These are phyloP conservation scores for Polyodon spathula DNA, from an alignment of 2,113 vertebrate species.

Conservation along the genomic window DNA sequence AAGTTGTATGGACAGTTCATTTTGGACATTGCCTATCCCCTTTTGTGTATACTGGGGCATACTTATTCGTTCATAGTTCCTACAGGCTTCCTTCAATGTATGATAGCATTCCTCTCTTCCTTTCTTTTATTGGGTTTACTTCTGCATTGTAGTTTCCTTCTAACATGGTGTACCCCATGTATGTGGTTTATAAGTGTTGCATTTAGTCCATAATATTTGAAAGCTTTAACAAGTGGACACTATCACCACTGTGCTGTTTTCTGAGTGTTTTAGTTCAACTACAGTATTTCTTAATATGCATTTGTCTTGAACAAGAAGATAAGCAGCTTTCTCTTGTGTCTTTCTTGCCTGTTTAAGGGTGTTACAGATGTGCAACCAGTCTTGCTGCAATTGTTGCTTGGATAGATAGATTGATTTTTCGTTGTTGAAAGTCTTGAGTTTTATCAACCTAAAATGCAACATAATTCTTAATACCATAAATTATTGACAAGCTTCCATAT, in stretches of 20 bases:
- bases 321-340: constrained; percentile 3
- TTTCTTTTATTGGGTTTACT: neutral
- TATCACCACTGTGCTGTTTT: neutral
- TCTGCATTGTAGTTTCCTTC: neutral
- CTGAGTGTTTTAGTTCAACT: neutral
- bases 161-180: no score
- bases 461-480: no score
- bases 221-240: constrained; percentile 4
- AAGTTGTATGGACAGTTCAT: no score
- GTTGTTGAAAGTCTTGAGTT: constrained; percentile 13
- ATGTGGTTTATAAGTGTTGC: neutral
- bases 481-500: no score
- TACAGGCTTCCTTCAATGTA: no score
- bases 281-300: neutral
- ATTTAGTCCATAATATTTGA: neutral
- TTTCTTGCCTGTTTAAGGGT: constrained; percentile 5
- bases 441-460: no score
- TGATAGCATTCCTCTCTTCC: neutral
- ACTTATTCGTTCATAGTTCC: no score
- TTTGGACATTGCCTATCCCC: no score
- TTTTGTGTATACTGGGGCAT: no score
- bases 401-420: constrained; percentile 24
- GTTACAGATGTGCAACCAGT: constrained; percentile 11
- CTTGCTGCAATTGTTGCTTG: constrained; percentile 23
- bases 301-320: neutral